phyloP scores from a whole-genome alignment of 2,113 vertebrate species.

The Rhabdomys dilectus region DNA sequence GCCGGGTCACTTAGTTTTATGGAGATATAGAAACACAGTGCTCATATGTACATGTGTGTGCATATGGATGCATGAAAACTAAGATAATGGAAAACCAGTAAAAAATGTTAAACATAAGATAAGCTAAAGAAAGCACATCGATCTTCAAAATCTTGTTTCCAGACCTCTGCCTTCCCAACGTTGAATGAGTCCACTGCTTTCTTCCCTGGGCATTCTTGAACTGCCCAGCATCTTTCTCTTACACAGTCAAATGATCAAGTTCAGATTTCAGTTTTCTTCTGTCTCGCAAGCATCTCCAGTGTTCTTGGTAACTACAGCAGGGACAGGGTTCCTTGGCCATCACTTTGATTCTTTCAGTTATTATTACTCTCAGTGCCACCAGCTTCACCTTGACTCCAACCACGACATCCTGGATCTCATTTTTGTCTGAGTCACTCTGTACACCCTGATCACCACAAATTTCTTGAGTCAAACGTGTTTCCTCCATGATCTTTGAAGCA shows the following conservation, averaged over 20 bases:
- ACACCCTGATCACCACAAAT: background rate
- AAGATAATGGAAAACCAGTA: background rate
- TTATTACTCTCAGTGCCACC: background rate
- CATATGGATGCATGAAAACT: background rate
- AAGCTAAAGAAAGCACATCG: background rate
- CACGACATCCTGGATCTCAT: background rate
- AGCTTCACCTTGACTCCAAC: background rate
- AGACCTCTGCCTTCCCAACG: background rate
- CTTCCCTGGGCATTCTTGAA: background rate
- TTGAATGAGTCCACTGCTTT: background rate
- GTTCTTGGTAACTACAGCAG: background rate
- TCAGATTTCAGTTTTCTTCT: background rate
- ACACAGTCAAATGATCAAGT: background rate
- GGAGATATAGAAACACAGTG: background rate
- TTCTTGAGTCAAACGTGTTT: background rate
- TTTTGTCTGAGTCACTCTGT: background rate
- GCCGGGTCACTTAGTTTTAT: background rate
- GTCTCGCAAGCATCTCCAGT: background rate
- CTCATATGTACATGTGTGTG: rapidly evolving
- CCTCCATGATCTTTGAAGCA: background rate
- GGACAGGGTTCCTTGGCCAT: background rate
- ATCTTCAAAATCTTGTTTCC: background rate
- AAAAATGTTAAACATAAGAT: background rate
- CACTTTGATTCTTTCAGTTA: no score
- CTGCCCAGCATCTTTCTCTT: background rate